phyloP scores from a whole-genome alignment of 2,888 invertebrate genomes.

The Apodemia duryi region DNA sequence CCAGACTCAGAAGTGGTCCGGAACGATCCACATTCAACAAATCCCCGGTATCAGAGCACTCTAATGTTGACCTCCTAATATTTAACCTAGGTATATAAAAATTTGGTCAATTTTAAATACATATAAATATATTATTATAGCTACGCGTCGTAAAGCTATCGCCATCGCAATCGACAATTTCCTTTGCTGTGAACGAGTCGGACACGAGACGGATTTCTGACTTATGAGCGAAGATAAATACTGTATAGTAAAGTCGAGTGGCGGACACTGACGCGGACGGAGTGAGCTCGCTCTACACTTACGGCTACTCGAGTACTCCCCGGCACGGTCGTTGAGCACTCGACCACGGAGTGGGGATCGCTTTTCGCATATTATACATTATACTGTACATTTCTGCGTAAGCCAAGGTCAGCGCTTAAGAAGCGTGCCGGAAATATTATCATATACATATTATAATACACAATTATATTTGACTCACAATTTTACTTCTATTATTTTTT shows the following conservation, averaged over 20 bases:
- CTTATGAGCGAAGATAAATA: not conserved
- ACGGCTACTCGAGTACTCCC: too few relatives aligned
- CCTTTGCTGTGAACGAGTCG: not conserved
- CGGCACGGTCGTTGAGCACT: too few relatives aligned
- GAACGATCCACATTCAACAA: too few relatives aligned
- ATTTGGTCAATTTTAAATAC: conserved; percentile 1
- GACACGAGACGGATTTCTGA: not conserved
- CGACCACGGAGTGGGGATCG: too few relatives aligned
- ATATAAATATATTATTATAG: not conserved
- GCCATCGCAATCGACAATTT: not conserved
- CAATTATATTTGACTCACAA: too few relatives aligned
- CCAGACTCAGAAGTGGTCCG: not conserved
- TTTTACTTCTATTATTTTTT: too few relatives aligned
- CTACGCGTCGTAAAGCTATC: not conserved
- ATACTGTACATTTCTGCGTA: too few relatives aligned
- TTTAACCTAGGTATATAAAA: not conserved
- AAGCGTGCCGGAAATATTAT: too few relatives aligned
- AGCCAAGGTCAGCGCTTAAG: too few relatives aligned
- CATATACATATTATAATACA: too few relatives aligned
- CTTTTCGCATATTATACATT: too few relatives aligned
- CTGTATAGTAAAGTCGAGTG: not conserved
- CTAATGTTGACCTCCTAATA: not conserved
- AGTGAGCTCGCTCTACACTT: too few relatives aligned
- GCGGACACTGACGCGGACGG: not conserved
- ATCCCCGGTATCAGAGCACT: not conserved